Conservation (phyloP, 2,797 vertebrate genomes). For the Florisuga fusca region DNA sequence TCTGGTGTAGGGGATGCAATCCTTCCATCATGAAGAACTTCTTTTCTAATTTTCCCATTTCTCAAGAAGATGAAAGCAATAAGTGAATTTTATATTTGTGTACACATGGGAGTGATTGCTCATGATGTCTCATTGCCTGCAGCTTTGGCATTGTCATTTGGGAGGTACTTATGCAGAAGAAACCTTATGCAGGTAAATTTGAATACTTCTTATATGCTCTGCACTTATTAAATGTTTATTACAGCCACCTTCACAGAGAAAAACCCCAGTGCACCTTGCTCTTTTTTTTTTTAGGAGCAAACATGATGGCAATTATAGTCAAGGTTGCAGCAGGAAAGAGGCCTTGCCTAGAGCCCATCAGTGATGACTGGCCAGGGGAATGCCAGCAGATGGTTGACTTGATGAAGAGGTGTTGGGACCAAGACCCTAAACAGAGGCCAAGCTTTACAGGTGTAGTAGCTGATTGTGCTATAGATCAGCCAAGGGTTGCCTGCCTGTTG, state of each 20-base stretch:
- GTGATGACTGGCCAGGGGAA: conserved; percentile 80
- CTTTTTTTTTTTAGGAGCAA: conserved; percentile 79
- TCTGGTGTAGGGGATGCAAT: not conserved
- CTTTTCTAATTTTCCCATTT: not conserved
- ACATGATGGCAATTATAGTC: conserved; percentile 84
- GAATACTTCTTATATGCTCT: not conserved
- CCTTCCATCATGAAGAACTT: not conserved
- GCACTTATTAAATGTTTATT: rapidly evolving
- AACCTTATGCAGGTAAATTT: conserved; percentile 84
- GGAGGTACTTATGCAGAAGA: conserved; percentile 92
- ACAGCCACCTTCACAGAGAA: not conserved
- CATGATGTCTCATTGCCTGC: not conserved
- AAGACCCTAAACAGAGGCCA: conserved; percentile 81
- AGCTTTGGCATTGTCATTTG: conserved; percentile 90
- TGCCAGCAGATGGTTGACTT: conserved; percentile 83
- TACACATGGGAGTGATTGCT: not conserved
- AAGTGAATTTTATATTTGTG: not conserved
- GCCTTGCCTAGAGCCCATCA: conserved; percentile 80
- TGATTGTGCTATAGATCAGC: rapidly evolving
- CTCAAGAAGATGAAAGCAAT: not conserved
- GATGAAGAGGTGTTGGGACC: conserved; percentile 88
- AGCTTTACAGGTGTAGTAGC: conserved; percentile 83
- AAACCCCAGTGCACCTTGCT: rapidly evolving
- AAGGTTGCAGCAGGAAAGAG: conserved; percentile 83
- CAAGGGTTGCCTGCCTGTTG: not conserved